phyloP scores from a whole-genome alignment of 2,113 vertebrate species.

The Andinoacara biseriatus region DNA sequence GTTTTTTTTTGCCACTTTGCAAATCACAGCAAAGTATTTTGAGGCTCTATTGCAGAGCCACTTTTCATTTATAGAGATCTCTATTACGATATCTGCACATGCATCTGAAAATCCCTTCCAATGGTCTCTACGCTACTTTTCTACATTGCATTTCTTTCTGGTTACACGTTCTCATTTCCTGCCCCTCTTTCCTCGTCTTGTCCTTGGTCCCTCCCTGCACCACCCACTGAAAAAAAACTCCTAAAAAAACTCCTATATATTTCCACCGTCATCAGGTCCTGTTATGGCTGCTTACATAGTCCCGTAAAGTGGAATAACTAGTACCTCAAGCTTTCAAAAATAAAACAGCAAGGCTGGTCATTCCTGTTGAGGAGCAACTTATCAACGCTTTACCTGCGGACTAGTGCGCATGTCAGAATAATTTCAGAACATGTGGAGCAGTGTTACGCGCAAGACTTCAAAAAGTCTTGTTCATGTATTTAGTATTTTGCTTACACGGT shows the following conservation, averaged over 20 bases:
- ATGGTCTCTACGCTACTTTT: too few relatives aligned
- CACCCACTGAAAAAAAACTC: background rate
- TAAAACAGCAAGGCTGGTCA: background rate
- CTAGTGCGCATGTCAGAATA: background rate
- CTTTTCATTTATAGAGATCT: too few relatives aligned
- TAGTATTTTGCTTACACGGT: background rate
- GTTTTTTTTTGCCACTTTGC: background rate
- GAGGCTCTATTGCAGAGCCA: too few relatives aligned
- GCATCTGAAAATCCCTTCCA: too few relatives aligned
- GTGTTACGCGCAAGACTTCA: too few relatives aligned
- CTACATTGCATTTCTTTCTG: background rate
- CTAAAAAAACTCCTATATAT: background rate
- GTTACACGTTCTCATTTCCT: background rate
- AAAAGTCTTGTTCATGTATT: background rate
- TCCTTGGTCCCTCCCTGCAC: background rate
- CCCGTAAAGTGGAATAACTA: too few relatives aligned
- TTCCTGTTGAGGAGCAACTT: background rate
- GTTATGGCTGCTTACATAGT: too few relatives aligned
- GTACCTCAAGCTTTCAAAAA: background rate
- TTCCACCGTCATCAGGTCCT: background rate
- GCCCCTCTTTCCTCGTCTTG: background rate
- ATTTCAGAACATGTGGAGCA: background rate
- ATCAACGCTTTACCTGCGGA: too few relatives aligned
- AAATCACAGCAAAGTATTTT: background rate
- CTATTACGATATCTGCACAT: too few relatives aligned